phyloP scores from a whole-genome alignment of 2,113 vertebrate species.

The Cromileptes altivelis region DNA sequence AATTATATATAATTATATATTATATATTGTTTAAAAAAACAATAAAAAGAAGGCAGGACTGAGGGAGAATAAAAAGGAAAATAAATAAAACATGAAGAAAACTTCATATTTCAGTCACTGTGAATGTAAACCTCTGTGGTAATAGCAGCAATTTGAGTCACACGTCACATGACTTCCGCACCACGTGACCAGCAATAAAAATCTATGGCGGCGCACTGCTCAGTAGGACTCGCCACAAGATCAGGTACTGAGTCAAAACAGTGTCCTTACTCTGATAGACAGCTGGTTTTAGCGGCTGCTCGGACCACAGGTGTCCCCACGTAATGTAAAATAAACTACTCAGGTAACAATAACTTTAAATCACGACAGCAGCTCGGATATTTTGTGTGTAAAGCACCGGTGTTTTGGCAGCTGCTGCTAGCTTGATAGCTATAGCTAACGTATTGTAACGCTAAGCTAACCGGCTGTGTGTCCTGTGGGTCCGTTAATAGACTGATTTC shows the following conservation, averaged over 20 bases:
- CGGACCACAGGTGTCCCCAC: background rate
- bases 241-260: constrained; percentile 59
- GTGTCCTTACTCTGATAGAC: background rate
- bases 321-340: background rate
- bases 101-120: no score
- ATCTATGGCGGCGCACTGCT: constrained; percentile 75
- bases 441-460: background rate
- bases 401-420: background rate
- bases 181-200: constrained; percentile 67
- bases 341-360: background rate
- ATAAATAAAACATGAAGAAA: no score
- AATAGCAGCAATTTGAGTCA: background rate
- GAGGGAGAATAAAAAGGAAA: no score
- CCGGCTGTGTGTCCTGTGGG: background rate
- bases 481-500: no score
- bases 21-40: no score
- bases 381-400: background rate
- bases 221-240: constrained; percentile 18
- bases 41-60: no score
- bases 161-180: constrained; percentile 13
- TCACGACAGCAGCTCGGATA: no score
- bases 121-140: no score
- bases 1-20: no score
- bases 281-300: no score
- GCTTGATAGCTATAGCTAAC: background rate